These are phyloP conservation scores for Druceiella hillmani DNA, from an alignment of 2,888 invertebrate species.

Conservation along the genomic window DNA sequence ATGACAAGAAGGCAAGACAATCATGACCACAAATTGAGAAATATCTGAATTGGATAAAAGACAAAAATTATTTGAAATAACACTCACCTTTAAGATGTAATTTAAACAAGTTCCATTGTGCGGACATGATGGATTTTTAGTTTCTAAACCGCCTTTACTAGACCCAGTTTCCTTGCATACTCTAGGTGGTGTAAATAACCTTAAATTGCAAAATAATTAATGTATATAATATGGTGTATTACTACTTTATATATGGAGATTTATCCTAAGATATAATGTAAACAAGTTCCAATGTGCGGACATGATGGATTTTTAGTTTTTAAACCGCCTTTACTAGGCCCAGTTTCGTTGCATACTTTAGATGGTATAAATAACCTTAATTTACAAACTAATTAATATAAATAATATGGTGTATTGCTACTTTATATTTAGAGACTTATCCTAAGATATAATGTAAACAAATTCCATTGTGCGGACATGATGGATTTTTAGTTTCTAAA, in stretches of 20 bases:
- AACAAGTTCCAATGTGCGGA: slow-evolving; percentile 41
- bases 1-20: background rate
- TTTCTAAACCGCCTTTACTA: slow-evolving; percentile 34
- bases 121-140: slow-evolving; percentile 40
- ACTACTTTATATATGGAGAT: no score
- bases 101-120: slow-evolving; percentile 41
- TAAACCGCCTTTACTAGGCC: slow-evolving; percentile 34
- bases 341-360: slow-evolving; percentile 39
- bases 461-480: slow-evolving; percentile 43
- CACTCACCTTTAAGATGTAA: slow-evolving; percentile 39
- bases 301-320: slow-evolving; percentile 39
- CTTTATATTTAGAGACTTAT: no score
- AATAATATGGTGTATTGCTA: no score
- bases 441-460: slow-evolving; percentile 40
- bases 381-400: background rate
- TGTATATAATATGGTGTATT: slow-evolving; percentile 1
- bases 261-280: slow-evolving; percentile 39
- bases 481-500: slow-evolving; percentile 34
- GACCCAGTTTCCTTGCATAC: slow-evolving; percentile 39
- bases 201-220: slow-evolving; percentile 20
- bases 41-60: background rate
- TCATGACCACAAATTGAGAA: slow-evolving; percentile 1
- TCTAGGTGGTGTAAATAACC: slow-evolving; percentile 48
- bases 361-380: slow-evolving; percentile 48
- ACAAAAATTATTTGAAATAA: background rate